phyloP scores from a whole-genome alignment of 2,797 vertebrate genomes.

The Coregonus ussuriensis region DNA sequence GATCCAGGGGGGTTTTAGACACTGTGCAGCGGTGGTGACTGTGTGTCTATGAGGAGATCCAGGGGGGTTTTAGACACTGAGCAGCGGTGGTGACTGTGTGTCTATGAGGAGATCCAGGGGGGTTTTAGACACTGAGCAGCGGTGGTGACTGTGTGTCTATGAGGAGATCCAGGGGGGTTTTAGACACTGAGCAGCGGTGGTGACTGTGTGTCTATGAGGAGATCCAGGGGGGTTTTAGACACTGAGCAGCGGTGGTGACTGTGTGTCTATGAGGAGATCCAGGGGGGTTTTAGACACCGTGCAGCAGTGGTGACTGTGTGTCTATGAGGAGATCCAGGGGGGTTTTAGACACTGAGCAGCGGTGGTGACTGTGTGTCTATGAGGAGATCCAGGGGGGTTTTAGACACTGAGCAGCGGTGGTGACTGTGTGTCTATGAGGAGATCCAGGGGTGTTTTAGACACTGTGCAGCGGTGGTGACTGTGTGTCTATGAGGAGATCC shows the following conservation, averaged over 20 bases:
- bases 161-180: slow-evolving; percentile 69
- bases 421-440: slow-evolving; percentile 27
- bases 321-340: slow-evolving; percentile 77
- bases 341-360: too few relatives aligned
- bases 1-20: too few relatives aligned
- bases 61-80: slow-evolving; percentile 69
- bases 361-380: slow-evolving; percentile 23
- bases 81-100: slow-evolving; percentile 1
- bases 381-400: too few relatives aligned
- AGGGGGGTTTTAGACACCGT: slow-evolving; percentile 84
- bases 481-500: too few relatives aligned
- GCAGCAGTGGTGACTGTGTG: slow-evolving; percentile 70
- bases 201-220: slow-evolving; percentile 26
- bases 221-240: slow-evolving; percentile 47
- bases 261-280: slow-evolving; percentile 74
- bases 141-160: slow-evolving; percentile 70
- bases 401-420: too few relatives aligned
- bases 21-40: too few relatives aligned
- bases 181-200: too few relatives aligned
- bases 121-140: slow-evolving; percentile 82
- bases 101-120: slow-evolving; percentile 82
- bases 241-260: neutral
- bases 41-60: slow-evolving; percentile 65
- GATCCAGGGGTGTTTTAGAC: too few relatives aligned
- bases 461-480: too few relatives aligned